Evolutionary conservation across 2,797 vertebrate species (phyloP).

Genomic region (Pipistrellus pygmaeus): DNA sequence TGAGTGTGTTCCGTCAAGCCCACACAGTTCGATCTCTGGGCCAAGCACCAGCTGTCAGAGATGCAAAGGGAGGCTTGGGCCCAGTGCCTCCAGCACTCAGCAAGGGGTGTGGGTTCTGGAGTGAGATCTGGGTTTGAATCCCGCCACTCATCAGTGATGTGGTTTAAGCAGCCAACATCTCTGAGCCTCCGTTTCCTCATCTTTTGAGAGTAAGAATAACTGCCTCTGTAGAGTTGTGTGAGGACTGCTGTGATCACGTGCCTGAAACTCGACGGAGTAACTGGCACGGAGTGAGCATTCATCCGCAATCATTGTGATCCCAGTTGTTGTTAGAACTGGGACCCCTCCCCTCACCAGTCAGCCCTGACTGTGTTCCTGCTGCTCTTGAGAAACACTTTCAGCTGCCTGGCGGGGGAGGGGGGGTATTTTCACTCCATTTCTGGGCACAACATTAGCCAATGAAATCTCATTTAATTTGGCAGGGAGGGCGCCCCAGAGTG

Average conservation of each 20-base stretch:
- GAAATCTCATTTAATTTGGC: conserved; percentile 75
- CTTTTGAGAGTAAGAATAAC: not conserved
- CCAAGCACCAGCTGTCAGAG: not conserved
- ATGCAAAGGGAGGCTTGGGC: not conserved
- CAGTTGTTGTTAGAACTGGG: not conserved
- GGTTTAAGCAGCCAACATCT: not conserved
- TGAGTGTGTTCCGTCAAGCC: not conserved
- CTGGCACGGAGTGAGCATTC: not conserved
- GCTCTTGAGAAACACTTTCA: conserved; percentile 64
- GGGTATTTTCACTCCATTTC: conserved; percentile 61
- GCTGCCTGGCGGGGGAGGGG: not conserved
- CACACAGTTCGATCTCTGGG: not conserved
- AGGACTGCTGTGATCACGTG: not conserved
- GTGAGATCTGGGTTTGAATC: not conserved
- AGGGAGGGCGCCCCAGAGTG: conserved; percentile 33
- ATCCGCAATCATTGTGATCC: not conserved
- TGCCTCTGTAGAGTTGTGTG: too few species aligned
- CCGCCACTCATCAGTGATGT: not conserved
- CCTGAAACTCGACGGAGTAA: not conserved
- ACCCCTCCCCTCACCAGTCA: conserved; percentile 63
- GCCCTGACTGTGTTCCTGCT: not conserved
- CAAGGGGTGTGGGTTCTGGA: not conserved
- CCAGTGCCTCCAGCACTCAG: not conserved
- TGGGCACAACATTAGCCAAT: conserved; percentile 69
- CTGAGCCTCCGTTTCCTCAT: not conserved